phyloP scores from a whole-genome alignment of 2,888 invertebrate species.

The Dasypogon diadema region DNA sequence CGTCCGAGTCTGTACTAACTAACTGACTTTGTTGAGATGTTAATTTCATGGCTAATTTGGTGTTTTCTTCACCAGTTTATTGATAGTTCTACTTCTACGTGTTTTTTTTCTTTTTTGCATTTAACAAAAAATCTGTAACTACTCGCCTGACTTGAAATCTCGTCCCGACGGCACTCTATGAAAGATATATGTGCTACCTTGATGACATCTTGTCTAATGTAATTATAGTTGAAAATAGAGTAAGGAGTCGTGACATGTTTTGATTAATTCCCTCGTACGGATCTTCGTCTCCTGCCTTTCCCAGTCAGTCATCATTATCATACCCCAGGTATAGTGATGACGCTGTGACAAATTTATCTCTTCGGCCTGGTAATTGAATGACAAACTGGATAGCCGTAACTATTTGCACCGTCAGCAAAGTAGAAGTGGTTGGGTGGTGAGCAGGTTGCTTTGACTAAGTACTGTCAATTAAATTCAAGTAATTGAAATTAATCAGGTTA shows the following conservation, averaged over 20 bases:
- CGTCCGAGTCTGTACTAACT: constrained; percentile 2
- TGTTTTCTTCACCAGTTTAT: neutral
- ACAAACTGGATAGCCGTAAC: constrained; percentile 24
- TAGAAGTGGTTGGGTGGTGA: neutral
- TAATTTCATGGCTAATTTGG: constrained; percentile 52
- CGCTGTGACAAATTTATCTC: constrained; percentile 51
- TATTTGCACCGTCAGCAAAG: neutral
- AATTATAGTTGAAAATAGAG: constrained; percentile 49
- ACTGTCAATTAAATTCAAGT: constrained; percentile 35
- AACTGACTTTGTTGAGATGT: constrained; percentile 53
- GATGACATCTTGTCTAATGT: constrained; percentile 50
- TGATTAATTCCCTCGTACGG: constrained; percentile 48
- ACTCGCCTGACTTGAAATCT: too few relatives aligned
- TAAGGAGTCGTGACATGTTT: constrained; percentile 51
- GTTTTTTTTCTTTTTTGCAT: neutral
- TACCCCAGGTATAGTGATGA: constrained; percentile 39
- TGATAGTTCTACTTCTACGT: neutral
- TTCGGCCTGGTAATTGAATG: constrained; percentile 46
- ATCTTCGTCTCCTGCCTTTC: neutral
- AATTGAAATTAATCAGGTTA: constrained; percentile 28
- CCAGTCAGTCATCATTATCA: constrained; percentile 42
- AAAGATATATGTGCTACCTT: constrained; percentile 51
- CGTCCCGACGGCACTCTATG: constrained; percentile 27
- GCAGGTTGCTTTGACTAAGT: neutral
- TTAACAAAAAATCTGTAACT: too few relatives aligned